Percentiles rank a stretch among this genome's conserved stretches.
These are phyloP conservation scores for Lordiphosa mommai DNA, from an alignment of 1,140 invertebrate species.

Conservation along the genomic window DNA sequence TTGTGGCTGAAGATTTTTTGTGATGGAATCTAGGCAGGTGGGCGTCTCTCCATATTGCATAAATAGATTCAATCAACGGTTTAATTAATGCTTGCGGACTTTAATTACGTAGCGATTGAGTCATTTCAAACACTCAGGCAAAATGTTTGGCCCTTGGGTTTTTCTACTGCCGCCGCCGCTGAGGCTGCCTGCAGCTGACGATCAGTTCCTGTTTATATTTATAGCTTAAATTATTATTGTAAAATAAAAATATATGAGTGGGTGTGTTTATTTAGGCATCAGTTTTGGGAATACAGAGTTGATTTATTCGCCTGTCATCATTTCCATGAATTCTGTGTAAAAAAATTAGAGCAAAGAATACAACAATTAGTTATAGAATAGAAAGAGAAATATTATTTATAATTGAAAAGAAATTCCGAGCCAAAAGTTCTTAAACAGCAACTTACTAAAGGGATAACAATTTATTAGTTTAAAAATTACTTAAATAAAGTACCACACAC, in stretches of 20 bases:
- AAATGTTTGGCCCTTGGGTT: constrained; percentile 25
- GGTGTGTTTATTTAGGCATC: constrained; percentile 1
- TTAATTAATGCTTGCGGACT: constrained; percentile 38
- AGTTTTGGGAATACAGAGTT: neutral
- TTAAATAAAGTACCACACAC: too few relatives aligned
- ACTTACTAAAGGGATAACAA: too few relatives aligned
- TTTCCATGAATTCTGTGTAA: constrained; percentile 93
- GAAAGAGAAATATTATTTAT: too few relatives aligned
- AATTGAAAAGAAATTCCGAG: too few relatives aligned
- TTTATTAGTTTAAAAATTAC: too few relatives aligned
- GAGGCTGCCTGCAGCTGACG: neutral
- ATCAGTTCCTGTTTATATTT: constrained; percentile 38
- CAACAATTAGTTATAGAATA: constrained; percentile 13
- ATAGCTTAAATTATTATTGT: neutral
- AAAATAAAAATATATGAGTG: neutral
- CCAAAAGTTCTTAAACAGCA: too few relatives aligned
- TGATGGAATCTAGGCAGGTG: neutral
- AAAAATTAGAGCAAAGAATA: constrained; percentile 79
- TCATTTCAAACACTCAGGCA: neutral
- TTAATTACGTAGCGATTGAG: constrained; percentile 18
- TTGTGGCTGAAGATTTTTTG: too few relatives aligned
- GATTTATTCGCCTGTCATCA: constrained; percentile 95
- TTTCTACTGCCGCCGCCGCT: constrained; percentile 13
- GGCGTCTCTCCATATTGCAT: constrained; percentile 2
- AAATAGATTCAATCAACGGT: constrained; percentile 1